Percentiles rank a stretch among this genome's conserved stretches.
These are phyloP conservation scores for Valencia hispanica DNA, from an alignment of 2,797 vertebrate genomes.

Conservation along the genomic window DNA sequence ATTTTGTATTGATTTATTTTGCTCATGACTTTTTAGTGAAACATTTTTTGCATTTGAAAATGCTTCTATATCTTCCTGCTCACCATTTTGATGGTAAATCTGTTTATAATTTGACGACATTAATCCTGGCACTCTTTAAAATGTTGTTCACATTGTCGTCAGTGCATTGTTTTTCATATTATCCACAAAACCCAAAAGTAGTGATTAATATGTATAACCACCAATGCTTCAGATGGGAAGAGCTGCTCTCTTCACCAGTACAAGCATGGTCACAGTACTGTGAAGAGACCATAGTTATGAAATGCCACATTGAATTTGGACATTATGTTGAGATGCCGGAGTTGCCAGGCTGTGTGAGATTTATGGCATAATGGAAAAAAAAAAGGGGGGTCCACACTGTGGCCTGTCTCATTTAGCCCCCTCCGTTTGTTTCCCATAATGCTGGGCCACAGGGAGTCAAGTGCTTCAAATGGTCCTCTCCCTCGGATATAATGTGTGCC, in stretches of 20 bases:
- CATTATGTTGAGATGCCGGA: slow-evolving; percentile 57
- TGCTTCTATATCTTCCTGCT: slow-evolving; percentile 6
- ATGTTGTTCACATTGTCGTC: slow-evolving; percentile 17
- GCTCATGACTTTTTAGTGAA: not conserved
- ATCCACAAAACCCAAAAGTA: slow-evolving; percentile 43
- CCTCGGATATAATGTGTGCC: slow-evolving; percentile 54
- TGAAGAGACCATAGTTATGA: slow-evolving; percentile 59
- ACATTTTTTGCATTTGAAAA: not conserved
- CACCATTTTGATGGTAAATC: slow-evolving; percentile 22
- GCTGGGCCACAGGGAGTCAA: slow-evolving; percentile 57
- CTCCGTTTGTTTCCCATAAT: slow-evolving; percentile 60
- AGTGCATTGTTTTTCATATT: slow-evolving; percentile 26
- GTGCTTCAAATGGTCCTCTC: slow-evolving; percentile 47
- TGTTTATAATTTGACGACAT: slow-evolving; percentile 37
- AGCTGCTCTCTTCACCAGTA: slow-evolving; percentile 24
- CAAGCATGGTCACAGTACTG: slow-evolving; percentile 35
- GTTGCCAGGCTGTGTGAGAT: slow-evolving; percentile 55
- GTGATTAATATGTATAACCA: slow-evolving; percentile 59
- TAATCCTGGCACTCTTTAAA: slow-evolving; percentile 26
- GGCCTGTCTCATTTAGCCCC: slow-evolving; percentile 53
- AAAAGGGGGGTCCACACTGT: slow-evolving; percentile 24
- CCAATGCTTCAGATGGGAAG: slow-evolving; percentile 17
- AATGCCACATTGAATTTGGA: slow-evolving; percentile 67
- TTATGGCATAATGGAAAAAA: slow-evolving; percentile 61
- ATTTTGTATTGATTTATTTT: slow-evolving; percentile 3